Percentiles rank a stretch among this genome's conserved stretches.
These are phyloP conservation scores for Clostera curtula DNA, from an alignment of 2,888 invertebrate species.

Conservation along the genomic window DNA sequence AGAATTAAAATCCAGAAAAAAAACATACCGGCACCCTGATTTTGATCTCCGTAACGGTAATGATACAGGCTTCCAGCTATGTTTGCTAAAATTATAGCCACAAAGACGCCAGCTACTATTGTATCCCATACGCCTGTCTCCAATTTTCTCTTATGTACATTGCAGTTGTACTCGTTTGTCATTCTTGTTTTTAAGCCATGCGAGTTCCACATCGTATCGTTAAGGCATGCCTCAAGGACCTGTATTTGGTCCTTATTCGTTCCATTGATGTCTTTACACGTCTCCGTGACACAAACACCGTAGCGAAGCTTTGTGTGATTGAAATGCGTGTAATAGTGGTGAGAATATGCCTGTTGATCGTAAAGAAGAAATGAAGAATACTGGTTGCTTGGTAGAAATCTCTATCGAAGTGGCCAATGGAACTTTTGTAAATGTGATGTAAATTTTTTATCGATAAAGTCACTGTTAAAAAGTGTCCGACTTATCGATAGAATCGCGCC, in stretches of 20 bases:
- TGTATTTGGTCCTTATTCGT: slow-evolving; percentile 11
- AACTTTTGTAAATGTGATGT: too few relatives aligned
- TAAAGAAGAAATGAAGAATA: too few relatives aligned
- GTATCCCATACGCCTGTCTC: slow-evolving; percentile 9
- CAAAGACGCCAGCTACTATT: slow-evolving; percentile 5
- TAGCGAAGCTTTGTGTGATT: slow-evolving; percentile 52
- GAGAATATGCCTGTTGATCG: slow-evolving; percentile 56
- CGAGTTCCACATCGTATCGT: slow-evolving; percentile 11
- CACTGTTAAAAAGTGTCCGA: too few relatives aligned
- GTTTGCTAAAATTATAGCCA: slow-evolving; percentile 8
- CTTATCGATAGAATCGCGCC: too few relatives aligned
- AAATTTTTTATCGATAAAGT: too few relatives aligned
- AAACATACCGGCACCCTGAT: not conserved
- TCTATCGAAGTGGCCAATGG: too few relatives aligned
- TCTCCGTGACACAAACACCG: slow-evolving; percentile 45
- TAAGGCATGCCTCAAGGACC: slow-evolving; percentile 19
- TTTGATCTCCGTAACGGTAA: slow-evolving; percentile 1
- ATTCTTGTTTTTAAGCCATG: slow-evolving; percentile 15
- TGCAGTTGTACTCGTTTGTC: slow-evolving; percentile 6
- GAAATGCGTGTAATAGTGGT: slow-evolving; percentile 41
- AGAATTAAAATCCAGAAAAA: not conserved
- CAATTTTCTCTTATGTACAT: slow-evolving; percentile 1
- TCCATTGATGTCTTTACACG: slow-evolving; percentile 33
- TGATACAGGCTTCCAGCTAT: slow-evolving; percentile 13
- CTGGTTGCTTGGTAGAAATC: too few relatives aligned